A percentile compares a stretch with the other conserved stretches of the same genome.
Evolutionary conservation across 2,113 vertebrate genomes (phyloP).

Genomic region (Proteles cristata): DNA sequence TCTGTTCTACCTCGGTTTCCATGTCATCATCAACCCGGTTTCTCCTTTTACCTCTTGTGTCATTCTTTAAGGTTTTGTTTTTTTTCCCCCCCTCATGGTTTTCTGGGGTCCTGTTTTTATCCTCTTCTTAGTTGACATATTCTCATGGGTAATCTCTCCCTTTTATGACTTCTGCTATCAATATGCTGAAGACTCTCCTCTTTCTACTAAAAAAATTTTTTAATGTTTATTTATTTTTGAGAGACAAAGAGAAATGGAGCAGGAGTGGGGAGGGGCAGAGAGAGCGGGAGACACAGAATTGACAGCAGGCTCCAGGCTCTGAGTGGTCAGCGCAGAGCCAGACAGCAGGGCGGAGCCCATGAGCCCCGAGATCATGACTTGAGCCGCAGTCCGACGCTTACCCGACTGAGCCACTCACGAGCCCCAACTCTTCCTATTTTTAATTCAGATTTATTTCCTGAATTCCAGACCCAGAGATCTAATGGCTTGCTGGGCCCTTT

Average conservation of each 20-base stretch:
- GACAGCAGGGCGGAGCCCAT: no score
- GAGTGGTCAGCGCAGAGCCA: no score
- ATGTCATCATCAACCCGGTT: no score
- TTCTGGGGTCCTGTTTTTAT: neutral
- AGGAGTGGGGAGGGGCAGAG: no score
- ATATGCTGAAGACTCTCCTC: neutral
- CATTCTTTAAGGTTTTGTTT: neutral
- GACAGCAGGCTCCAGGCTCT: no score
- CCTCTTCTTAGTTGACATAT: neutral
- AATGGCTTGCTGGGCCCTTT: neutral
- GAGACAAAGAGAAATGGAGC: no score
- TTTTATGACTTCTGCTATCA: constrained; percentile 17
- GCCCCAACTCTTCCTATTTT: neutral
- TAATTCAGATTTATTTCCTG: neutral
- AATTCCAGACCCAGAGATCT: neutral
- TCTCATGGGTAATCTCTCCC: neutral
- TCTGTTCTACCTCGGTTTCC: neutral
- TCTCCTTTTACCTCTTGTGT: neutral
- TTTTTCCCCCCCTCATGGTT: neutral
- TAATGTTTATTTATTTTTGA: no score
- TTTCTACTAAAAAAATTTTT: neutral
- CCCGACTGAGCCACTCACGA: no score
- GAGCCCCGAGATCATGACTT: no score
- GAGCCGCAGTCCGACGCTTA: no score
- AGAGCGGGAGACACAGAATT: no score